Base-by-base conservation (phyloP, 2,888 invertebrate genomes). In the Drosophila aldrichi region DNA sequence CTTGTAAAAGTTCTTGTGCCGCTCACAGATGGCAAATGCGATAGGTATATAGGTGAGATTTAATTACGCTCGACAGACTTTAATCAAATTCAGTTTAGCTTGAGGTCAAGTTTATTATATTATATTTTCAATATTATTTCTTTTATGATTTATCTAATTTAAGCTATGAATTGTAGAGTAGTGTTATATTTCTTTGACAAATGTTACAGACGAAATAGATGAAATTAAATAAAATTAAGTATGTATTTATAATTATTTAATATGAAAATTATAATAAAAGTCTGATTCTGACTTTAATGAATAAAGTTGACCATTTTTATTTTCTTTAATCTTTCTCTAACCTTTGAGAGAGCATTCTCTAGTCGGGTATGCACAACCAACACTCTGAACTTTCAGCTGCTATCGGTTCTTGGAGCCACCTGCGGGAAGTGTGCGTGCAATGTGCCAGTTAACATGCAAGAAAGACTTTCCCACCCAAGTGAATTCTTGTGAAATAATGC, bases 361-460 rank as follows among this genome's bases (percentile, higher is more conserved):
- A 41, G 20, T 75, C 64, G 41, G 25, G 0, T 1, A 10, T 10
- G 10, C 29, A n/a, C 25, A 2, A 5, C 14, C 16, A 0, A 25
- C 12, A 18, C 14, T 3, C 14, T 6, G 5, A 16, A 1, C 9
- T 10, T 16, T 16, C 22, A 22, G 16, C 52, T 22, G 52, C 10
- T 10, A 22, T 6, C 38, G 16, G 22, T 20, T 52, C 22, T 16
- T 20, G 16, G 16, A 6, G 49, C 32, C n/a, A 10, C 29, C n/a
- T 18, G 29, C 12, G 63, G 63, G 51, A 70, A 66, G 73, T 77
- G 72, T 89, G 88, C 86, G 86, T 88, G 90, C 81, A 70, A 71
- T 70, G 70, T 62, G 77, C 66, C 43, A 74, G 49, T 89, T 81
- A 83, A 74, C 73, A 74, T 51, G 70, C 60, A 10, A 16, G 16